phyloP scores from a whole-genome alignment of 2,888 invertebrate species.

The Limnephilus rhombicus region DNA sequence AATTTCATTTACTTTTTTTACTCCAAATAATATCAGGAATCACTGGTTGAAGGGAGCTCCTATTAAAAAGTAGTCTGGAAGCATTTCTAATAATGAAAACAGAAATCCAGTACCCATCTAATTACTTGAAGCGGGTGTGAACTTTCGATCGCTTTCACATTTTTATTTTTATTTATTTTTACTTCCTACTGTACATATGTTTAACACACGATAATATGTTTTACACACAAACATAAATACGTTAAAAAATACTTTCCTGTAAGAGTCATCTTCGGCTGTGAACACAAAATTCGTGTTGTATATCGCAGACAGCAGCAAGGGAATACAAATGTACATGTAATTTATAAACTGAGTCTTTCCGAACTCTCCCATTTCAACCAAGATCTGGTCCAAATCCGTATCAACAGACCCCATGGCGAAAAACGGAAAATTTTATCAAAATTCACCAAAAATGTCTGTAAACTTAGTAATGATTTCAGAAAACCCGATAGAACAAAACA shows the following conservation, averaged over 20 bases:
- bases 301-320: conserved; percentile 77
- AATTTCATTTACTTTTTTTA: too few relatives aligned
- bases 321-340: conserved; percentile 77
- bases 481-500: neutral
- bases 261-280: conserved; percentile 76
- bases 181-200: too few relatives aligned
- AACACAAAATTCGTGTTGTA: conserved; percentile 78
- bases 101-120: too few relatives aligned
- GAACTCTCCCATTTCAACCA: conserved; percentile 77
- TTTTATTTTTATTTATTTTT: too few relatives aligned
- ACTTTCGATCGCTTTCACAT: too few relatives aligned
- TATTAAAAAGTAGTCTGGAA: too few relatives aligned
- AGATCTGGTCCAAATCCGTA: conserved; percentile 70
- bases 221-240: neutral
- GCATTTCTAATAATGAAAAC: too few relatives aligned
- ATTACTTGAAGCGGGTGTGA: too few relatives aligned
- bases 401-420: conserved; percentile 17
- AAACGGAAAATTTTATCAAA: neutral
- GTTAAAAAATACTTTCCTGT: conserved; percentile 72
- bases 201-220: too few relatives aligned
- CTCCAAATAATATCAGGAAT: too few relatives aligned
- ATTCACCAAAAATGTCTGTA: neutral
- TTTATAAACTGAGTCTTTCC: conserved; percentile 78
- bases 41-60: too few relatives aligned
- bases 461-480: neutral